Conservation (phyloP, 2,797 vertebrate species). For the Girardinus metallicus region DNA sequence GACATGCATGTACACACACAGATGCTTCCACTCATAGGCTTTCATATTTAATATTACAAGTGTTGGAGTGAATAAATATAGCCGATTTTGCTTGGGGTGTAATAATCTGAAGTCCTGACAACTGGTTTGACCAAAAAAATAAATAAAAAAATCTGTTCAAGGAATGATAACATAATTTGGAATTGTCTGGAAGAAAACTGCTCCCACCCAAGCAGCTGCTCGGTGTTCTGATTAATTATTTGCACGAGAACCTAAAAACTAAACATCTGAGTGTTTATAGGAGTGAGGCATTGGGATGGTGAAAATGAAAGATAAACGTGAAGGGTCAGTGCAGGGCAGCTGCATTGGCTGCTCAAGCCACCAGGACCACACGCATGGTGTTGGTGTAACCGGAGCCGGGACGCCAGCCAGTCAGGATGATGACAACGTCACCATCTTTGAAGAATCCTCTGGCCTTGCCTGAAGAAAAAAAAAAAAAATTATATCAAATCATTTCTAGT, state of each 20-base stretch:
- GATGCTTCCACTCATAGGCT: slow-evolving; percentile 39
- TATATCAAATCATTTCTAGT: not conserved
- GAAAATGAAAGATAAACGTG: slow-evolving; percentile 50
- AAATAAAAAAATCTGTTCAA: slow-evolving; percentile 18
- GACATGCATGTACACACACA: slow-evolving; percentile 44
- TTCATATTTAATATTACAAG: slow-evolving; percentile 23
- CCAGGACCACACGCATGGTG: slow-evolving; percentile 97
- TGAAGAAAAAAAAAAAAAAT: slow-evolving; percentile 46
- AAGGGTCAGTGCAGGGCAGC: slow-evolving; percentile 42
- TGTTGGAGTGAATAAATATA: slow-evolving; percentile 62
- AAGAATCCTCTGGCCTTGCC: slow-evolving; percentile 96
- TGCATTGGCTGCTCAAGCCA: slow-evolving; percentile 77
- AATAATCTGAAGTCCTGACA: slow-evolving; percentile 50
- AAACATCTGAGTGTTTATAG: slow-evolving; percentile 26
- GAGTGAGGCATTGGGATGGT: slow-evolving; percentile 15
- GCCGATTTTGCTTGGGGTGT: slow-evolving; percentile 56
- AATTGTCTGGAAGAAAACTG: slow-evolving; percentile 27
- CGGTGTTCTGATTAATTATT: slow-evolving; percentile 10
- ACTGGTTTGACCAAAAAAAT: slow-evolving; percentile 41
- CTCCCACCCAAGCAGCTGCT: slow-evolving; percentile 32
- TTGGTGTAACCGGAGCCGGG: slow-evolving; percentile 98
- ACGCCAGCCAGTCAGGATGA: slow-evolving; percentile 95
- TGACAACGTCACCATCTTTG: slow-evolving; percentile 90
- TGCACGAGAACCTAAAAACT: slow-evolving; percentile 36
- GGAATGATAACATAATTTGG: slow-evolving; percentile 50